Percentiles rank a stretch among this genome's conserved stretches.
Evolutionary conservation across 2,113 vertebrate species (phyloP).

Genomic region (Acrocephalus kingi): DNA sequence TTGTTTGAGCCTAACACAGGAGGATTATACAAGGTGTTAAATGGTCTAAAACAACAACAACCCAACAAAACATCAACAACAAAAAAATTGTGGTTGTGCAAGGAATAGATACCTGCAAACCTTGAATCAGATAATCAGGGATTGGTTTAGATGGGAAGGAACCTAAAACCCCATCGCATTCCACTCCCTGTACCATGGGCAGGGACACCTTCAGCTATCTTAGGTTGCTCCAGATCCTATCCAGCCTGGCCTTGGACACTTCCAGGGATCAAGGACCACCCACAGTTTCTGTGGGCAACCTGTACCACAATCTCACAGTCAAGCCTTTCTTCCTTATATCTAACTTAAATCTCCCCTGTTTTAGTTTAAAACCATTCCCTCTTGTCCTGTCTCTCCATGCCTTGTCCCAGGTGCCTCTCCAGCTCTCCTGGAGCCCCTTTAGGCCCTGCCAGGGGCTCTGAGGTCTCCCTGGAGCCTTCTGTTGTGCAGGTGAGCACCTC

Average conservation of each 20-base stretch:
- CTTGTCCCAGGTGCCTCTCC: neutral
- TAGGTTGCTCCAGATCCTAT: rapidly evolving
- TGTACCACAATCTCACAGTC: neutral
- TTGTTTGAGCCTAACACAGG: neutral
- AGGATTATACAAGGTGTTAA: neutral
- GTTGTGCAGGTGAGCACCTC: rapidly evolving
- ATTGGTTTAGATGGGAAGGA: neutral
- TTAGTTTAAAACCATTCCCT: neutral
- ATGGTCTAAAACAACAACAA: neutral
- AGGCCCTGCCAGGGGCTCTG: neutral
- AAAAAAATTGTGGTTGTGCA: neutral
- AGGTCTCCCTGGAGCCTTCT: neutral
- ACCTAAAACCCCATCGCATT: neutral
- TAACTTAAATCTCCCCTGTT: neutral
- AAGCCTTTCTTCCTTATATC: neutral
- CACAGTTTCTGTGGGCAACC: rapidly evolving
- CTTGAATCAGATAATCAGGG: neutral
- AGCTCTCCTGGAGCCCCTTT: neutral
- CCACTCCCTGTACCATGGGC: neutral
- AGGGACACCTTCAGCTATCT: too few relatives aligned
- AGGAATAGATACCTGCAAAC: neutral
- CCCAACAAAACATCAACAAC: neutral
- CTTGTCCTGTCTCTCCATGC: rapidly evolving
- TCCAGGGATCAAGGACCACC: neutral
- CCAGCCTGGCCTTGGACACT: neutral